Evolutionary conservation across 2,888 invertebrate genomes (phyloP).

Genomic region (Chaetoderma sp.): DNA sequence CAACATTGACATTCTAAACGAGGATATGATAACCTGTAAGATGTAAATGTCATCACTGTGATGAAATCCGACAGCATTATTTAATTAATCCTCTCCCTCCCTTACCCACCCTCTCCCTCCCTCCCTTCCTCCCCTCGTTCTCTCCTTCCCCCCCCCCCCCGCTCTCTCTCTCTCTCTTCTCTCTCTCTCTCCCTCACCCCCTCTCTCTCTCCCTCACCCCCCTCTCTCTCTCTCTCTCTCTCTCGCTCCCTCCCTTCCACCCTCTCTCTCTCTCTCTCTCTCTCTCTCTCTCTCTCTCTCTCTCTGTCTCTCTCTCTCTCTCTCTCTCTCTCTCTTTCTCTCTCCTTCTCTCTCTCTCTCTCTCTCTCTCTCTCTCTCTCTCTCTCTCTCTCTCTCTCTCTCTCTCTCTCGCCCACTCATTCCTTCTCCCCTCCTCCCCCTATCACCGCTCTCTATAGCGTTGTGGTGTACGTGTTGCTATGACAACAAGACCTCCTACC

Average conservation of each 20-base stretch:
- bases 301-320: conserved; percentile 21
- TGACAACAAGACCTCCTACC: not conserved
- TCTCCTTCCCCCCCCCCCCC: too few relatives aligned
- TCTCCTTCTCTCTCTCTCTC: conserved; percentile 24
- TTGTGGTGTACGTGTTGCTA: not conserved
- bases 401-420: too few relatives aligned
- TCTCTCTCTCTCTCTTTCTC: conserved; percentile 23
- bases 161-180: too few relatives aligned
- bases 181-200: not conserved
- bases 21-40: too few relatives aligned
- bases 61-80: too few relatives aligned
- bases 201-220: not conserved
- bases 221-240: too few relatives aligned
- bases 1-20: too few relatives aligned
- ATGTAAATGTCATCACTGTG: too few relatives aligned
- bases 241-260: too few relatives aligned
- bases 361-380: conserved; percentile 27
- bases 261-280: conserved; percentile 6
- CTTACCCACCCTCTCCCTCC: conserved; percentile 4
- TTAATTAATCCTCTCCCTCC: too few relatives aligned
- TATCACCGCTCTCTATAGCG: too few relatives aligned
- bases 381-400: conserved; percentile 24
- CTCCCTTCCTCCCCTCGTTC: too few relatives aligned
- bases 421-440: conserved; percentile 16
- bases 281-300: conserved; percentile 24